phyloP scores from a whole-genome alignment of 2,888 invertebrate species.

The Carabus problematicus region DNA sequence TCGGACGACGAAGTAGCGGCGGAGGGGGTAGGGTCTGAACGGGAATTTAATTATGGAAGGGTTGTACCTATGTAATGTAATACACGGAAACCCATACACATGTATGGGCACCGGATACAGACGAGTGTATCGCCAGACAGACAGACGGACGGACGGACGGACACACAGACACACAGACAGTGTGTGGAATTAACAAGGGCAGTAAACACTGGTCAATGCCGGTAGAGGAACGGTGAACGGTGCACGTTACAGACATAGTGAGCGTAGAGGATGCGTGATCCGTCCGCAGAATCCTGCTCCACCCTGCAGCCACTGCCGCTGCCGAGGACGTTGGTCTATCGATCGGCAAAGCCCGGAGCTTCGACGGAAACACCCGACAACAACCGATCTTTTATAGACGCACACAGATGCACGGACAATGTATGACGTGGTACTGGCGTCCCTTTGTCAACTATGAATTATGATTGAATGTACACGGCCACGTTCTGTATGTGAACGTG shows the following conservation, averaged over 20 bases:
- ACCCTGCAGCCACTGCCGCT: conserved; percentile 15
- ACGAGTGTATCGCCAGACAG: too few relatives aligned
- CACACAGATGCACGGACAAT: conserved; percentile 3
- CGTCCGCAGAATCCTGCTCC: conserved; percentile 22
- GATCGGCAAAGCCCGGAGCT: conserved; percentile 39
- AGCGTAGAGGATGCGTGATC: conserved; percentile 3
- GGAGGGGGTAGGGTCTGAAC: conserved; percentile 5
- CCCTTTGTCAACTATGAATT: conserved; percentile 38
- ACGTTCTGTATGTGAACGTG: too few relatives aligned
- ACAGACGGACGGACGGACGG: not conserved
- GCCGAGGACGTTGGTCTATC: conserved; percentile 6
- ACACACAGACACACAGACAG: conserved; percentile 3
- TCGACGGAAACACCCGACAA: conserved; percentile 18
- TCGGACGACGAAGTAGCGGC: not conserved
- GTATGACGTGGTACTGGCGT: conserved; percentile 1
- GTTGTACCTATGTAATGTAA: conserved; percentile 34
- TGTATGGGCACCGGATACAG: not conserved
- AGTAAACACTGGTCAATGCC: conserved; percentile 38
- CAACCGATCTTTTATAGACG: conserved; percentile 6
- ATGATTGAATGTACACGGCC: conserved; percentile 26
- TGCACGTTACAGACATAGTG: not conserved
- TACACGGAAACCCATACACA: conserved; percentile 5
- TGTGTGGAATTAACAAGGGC: conserved; percentile 32
- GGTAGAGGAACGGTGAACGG: conserved; percentile 18
- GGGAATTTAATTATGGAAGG: conserved; percentile 37